phyloP scores from a whole-genome alignment of 2,113 vertebrate genomes.

The Prietella phreatophila region DNA sequence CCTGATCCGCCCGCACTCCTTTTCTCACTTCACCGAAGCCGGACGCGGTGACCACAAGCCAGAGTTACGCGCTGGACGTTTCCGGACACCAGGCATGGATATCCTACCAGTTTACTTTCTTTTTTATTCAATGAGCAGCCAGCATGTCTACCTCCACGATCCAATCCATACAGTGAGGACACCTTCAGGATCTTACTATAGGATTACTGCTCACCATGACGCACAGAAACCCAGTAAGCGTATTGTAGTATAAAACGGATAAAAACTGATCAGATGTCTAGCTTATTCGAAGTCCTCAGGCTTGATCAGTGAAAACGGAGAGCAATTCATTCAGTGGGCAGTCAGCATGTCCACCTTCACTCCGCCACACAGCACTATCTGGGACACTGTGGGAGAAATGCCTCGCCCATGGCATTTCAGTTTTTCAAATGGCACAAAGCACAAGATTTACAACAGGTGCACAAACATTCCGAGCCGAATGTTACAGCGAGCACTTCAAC shows the following conservation, averaged over 20 bases:
- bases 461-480: background rate
- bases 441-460: constrained; percentile 25
- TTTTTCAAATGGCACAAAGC: background rate
- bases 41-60: background rate
- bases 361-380: background rate
- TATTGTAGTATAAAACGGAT: background rate
- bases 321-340: background rate
- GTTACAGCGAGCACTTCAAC: background rate
- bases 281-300: background rate
- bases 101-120: background rate
- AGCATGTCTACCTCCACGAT: too few species aligned
- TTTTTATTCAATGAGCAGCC: background rate
- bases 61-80: background rate
- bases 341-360: background rate
- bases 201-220: background rate
- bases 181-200: background rate
- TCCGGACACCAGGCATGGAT: background rate
- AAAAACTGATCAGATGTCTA: background rate
- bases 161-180: background rate
- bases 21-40: background rate
- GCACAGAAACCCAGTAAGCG: background rate
- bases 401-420: background rate
- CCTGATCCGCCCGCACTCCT: background rate
- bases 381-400: background rate
- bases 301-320: background rate